phyloP scores from a whole-genome alignment of 1,140 invertebrate genomes.

The Heliconius melpomene region DNA sequence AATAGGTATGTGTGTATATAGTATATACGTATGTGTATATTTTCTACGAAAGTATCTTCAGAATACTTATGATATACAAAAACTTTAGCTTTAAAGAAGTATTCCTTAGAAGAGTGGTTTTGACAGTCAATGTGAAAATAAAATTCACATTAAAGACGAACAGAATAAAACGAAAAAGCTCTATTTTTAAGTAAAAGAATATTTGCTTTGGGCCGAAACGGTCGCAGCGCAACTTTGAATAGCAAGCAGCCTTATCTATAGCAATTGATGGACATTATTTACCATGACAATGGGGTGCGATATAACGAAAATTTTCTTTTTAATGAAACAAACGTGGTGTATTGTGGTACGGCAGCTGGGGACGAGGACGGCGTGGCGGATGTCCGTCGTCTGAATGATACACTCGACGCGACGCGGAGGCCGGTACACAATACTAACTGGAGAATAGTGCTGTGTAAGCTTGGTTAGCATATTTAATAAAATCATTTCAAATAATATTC shows the following conservation, averaged over 20 bases:
- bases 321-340: conserved; percentile 67
- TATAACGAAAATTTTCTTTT: conserved; percentile 73
- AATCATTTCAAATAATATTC: not conserved
- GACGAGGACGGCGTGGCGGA: conserved; percentile 51
- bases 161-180: conserved; percentile 1
- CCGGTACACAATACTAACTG: conserved; percentile 31
- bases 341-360: conserved; percentile 63
- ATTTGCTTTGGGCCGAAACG: conserved; percentile 1
- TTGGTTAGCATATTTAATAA: conserved; percentile 18
- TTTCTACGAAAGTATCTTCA: no score
- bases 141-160: not conserved
- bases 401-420: conserved; percentile 30
- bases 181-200: conserved; percentile 10
- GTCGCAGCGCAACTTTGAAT: conserved; percentile 1
- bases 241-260: conserved; percentile 38
- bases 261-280: conserved; percentile 44
- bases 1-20: no score
- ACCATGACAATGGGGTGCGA: conserved; percentile 57
- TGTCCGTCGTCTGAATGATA: conserved; percentile 46
- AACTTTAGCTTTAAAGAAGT: not conserved
- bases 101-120: not conserved
- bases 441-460: conserved; percentile 20
- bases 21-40: no score
- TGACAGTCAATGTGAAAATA: not conserved
- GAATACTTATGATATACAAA: not conserved